Evolutionary conservation across 2,113 vertebrate genomes (phyloP), one percentile per base, ranked within the genome.

Genomic region (Tupaia chinensis): DNA sequence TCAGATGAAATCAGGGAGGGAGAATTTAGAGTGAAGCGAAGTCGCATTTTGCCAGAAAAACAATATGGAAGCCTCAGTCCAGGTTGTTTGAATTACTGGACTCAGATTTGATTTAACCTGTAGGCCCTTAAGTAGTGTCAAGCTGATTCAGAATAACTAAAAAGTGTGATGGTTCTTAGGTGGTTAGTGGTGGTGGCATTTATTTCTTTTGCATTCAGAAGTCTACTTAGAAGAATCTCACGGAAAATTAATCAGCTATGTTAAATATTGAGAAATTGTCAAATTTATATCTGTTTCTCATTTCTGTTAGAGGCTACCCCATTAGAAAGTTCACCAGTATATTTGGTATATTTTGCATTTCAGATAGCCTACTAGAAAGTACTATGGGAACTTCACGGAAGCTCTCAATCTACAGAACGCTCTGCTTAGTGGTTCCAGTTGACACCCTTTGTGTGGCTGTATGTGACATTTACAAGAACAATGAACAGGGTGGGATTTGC

Each of bases 261-360:
- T 15, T 34, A 85, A 92, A 63, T 25, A 73, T 13, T 25, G 23
- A 87, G 70, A n/a, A 81, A 89, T 87, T 17, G 23, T 60, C 87
- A 61, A 29, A 88, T 65, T 69, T 77, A n/a, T 60, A n/a, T 76
- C 16, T 60, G 13, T 86, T 79, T 89, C 87, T 79, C 32, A 63
- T 56, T 69, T 85, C 32, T 81, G 22, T 13, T 85, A 34, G 7
- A 23, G 3, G 1, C 12, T 32, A 32, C 65, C 65, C 20, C 9
- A 1, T n/a, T 65, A 34, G 32, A 89, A 83, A 77, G 5, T 61
- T 10, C 58, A 61, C 20, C 44, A 29, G 11, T 84, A 19, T 66
- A 53, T 72, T 91, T 89, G 32, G 11, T 84, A 19, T 66, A 53
- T 72, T 91, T 89, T 66, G 27, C 54, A 70, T 58, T 92, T 94